These are phyloP conservation scores for Procambarus clarkii DNA, from an alignment of 1,140 invertebrate genomes.

Conservation along the genomic window DNA sequence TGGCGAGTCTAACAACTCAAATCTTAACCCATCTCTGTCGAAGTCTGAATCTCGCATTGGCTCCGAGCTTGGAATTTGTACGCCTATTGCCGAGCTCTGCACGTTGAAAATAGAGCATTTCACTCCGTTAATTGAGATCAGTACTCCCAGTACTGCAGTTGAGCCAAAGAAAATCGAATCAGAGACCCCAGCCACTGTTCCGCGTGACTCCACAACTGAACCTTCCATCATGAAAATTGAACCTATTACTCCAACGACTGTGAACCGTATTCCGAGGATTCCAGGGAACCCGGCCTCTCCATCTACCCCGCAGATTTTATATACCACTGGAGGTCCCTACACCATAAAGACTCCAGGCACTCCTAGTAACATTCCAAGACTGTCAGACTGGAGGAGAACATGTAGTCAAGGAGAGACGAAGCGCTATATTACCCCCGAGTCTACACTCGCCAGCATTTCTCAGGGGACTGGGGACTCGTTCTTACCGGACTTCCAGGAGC, in stretches of 20 bases:
- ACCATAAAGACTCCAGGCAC: not conserved
- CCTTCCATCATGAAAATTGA: not conserved
- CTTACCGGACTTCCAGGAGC: not conserved
- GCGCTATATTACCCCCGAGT: not conserved
- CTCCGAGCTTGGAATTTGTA: not conserved
- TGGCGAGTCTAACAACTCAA: not conserved
- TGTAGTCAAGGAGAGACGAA: not conserved
- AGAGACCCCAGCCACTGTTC: not conserved
- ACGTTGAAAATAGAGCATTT: not conserved
- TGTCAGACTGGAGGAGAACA: not conserved
- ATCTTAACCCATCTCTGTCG: not conserved
- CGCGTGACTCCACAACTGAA: not conserved
- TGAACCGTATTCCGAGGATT: not conserved
- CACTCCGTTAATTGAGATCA: not conserved
- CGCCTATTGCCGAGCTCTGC: not conserved
- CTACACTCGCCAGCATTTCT: not conserved
- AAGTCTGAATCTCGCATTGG: not conserved
- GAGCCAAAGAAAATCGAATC: not conserved
- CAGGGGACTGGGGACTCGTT: not conserved
- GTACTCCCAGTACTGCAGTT: not conserved
- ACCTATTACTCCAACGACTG: not conserved
- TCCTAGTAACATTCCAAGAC: not conserved
- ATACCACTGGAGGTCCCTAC: not conserved
- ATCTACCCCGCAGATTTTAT: not conserved
- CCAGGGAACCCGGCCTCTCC: not conserved